Percentiles rank a stretch among this genome's conserved stretches.
phyloP scores from a whole-genome alignment of 1,140 invertebrate genomes.

The Bombus huntii region DNA sequence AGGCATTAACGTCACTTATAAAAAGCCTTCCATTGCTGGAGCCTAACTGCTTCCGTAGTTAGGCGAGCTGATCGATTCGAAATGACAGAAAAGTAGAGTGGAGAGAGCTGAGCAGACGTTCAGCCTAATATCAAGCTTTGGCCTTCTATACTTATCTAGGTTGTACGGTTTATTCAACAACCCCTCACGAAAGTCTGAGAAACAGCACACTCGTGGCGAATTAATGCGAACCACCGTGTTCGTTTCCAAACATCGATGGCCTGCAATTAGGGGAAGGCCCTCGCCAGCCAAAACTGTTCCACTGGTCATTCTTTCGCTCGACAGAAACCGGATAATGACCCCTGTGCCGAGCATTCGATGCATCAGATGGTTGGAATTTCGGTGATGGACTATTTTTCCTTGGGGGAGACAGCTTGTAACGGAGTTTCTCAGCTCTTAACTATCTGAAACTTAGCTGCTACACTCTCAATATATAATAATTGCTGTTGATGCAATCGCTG shows the following conservation, averaged over 20 bases:
- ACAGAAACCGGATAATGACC: slow-evolving; percentile 11
- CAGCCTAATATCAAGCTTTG: slow-evolving; percentile 26
- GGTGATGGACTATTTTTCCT: background rate
- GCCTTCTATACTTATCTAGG: slow-evolving; percentile 10
- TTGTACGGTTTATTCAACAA: background rate
- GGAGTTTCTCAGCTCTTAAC: background rate
- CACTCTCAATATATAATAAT: background rate
- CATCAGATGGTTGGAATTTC: background rate
- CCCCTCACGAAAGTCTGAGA: slow-evolving; percentile 46
- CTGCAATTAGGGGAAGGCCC: slow-evolving; percentile 35
- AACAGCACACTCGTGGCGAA: slow-evolving; percentile 56
- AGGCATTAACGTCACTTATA: background rate
- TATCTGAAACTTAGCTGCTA: background rate
- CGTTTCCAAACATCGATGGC: background rate
- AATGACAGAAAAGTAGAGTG: slow-evolving; percentile 30
- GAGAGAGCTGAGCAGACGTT: background rate
- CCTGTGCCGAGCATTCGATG: background rate
- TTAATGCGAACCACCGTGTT: slow-evolving; percentile 40
- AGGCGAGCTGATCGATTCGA: slow-evolving; percentile 12
- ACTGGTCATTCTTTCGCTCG: slow-evolving; percentile 48
- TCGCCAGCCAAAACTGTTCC: background rate
- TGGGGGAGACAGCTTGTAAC: background rate
- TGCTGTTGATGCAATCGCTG: background rate
- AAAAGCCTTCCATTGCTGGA: background rate
- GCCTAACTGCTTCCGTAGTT: background rate